Evolutionary conservation across 1,140 invertebrate genomes (phyloP).

Genomic region (Penaeus vannamei): DNA sequence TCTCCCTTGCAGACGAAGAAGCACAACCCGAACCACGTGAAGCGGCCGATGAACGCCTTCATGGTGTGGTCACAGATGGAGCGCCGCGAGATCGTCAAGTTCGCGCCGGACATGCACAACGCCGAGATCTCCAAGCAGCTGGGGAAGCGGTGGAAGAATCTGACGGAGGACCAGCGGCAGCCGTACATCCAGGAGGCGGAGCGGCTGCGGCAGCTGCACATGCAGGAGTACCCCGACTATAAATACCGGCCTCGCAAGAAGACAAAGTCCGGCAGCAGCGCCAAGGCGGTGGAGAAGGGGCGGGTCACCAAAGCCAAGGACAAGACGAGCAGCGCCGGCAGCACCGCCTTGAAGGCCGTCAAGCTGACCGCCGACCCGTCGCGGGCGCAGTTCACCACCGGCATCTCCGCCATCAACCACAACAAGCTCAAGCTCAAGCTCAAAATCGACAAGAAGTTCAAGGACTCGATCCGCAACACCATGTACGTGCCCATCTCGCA

Average conservation of each 20-base stretch:
- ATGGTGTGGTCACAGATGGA: conserved; percentile 99
- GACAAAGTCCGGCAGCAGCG: conserved; percentile 72
- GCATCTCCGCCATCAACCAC: conserved; percentile 68
- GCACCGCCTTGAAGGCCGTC: conserved; percentile 62
- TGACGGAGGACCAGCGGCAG: conserved; percentile 88
- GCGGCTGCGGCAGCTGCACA: conserved; percentile 88
- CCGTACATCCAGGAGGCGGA: conserved; percentile 97
- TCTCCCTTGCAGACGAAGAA: conserved; percentile 87
- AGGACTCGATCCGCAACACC: conserved; percentile 74
- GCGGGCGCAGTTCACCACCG: conserved; percentile 51
- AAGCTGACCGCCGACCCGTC: conserved; percentile 67
- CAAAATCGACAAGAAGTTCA: conserved; percentile 77
- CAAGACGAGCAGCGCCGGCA: conserved; percentile 71
- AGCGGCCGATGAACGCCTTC: conserved; percentile 98
- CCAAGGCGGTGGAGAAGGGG: conserved; percentile 70
- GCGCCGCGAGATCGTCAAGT: conserved; percentile 92
- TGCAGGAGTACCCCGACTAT: conserved; percentile 97
- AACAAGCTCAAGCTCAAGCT: conserved; percentile 76
- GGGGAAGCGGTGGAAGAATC: conserved; percentile 89
- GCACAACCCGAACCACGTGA: conserved; percentile 95
- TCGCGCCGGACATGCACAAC: conserved; percentile 96
- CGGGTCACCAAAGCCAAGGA: conserved; percentile 74
- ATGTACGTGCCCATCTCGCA: conserved; percentile 73
- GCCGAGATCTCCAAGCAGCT: conserved; percentile 95
- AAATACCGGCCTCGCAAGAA: conserved; percentile 97